These are phyloP conservation scores for Polyergus mexicanus DNA, from an alignment of 1,140 invertebrate species.

Conservation along the genomic window DNA sequence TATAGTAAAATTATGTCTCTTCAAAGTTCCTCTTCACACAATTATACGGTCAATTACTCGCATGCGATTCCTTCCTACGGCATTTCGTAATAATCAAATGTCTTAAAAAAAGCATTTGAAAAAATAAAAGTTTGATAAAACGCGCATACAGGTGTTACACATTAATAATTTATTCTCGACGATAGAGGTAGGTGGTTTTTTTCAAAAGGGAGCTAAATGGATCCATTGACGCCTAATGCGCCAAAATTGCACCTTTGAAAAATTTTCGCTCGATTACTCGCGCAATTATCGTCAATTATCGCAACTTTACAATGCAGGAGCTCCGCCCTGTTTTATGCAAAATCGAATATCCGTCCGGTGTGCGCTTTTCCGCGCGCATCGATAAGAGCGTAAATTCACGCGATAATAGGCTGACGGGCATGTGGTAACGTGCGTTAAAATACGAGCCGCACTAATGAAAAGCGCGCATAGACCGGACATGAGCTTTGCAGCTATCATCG, in stretches of 20 bases:
- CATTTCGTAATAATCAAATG: not conserved
- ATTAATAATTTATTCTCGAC: slow-evolving; percentile 29
- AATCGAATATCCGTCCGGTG: slow-evolving; percentile 7
- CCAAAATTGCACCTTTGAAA: slow-evolving; percentile 48
- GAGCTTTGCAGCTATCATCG: not conserved
- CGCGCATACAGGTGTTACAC: not conserved
- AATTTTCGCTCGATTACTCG: slow-evolving; percentile 43
- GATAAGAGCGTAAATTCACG: slow-evolving; percentile 43
- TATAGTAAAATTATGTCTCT: slow-evolving; percentile 30
- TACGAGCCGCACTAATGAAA: not conserved
- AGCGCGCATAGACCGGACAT: too few relatives aligned
- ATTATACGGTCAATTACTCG: slow-evolving; percentile 32
- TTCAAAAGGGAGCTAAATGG: slow-evolving; percentile 20
- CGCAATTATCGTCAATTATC: slow-evolving; percentile 51
- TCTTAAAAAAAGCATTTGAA: not conserved
- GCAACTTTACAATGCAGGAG: slow-evolving; percentile 20
- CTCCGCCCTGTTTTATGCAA: slow-evolving; percentile 12
- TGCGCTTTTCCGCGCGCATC: slow-evolving; percentile 26
- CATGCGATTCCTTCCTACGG: not conserved
- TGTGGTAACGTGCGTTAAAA: slow-evolving; percentile 26
- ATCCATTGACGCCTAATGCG: not conserved
- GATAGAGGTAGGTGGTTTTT: not conserved
- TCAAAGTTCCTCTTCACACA: not conserved
- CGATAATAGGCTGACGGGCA: slow-evolving; percentile 40
- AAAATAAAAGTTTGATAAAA: not conserved